Percentiles rank a stretch among this genome's conserved stretches.
These are phyloP conservation scores for Pocota personata DNA, from an alignment of 2,888 invertebrate species.

Conservation along the genomic window DNA sequence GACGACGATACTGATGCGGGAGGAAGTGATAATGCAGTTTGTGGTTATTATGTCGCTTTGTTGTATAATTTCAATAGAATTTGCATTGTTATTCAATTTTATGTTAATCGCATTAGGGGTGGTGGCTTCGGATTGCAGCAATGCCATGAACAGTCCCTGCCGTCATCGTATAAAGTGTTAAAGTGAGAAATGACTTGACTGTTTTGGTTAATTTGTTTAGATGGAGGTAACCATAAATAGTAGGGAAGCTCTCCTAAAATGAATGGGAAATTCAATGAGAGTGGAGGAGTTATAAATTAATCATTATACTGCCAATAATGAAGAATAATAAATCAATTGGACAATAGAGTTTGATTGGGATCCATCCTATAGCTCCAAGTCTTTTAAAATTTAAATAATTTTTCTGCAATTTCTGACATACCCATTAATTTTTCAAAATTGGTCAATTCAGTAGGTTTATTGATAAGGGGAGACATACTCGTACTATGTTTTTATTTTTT, in stretches of 20 bases:
- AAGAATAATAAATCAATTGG: background rate
- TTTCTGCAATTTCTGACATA: no score
- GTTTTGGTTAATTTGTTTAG: conserved; percentile 3
- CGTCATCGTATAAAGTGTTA: conserved; percentile 8
- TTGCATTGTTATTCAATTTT: conserved; percentile 66
- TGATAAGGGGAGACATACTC: no score
- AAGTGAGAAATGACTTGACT: conserved; percentile 31
- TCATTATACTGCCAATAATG: background rate
- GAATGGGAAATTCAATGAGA: background rate
- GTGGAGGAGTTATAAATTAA: background rate
- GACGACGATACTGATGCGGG: conserved; percentile 43
- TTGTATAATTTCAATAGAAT: conserved; percentile 58
- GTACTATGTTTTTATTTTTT: no score
- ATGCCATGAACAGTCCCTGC: background rate
- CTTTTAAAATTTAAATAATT: background rate
- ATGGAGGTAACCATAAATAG: background rate
- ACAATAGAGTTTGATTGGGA: background rate
- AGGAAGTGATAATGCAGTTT: conserved; percentile 60
- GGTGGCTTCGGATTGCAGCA: background rate
- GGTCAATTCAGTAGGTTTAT: no score
- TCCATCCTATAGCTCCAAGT: background rate
- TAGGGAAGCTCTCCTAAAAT: background rate
- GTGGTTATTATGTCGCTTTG: conserved; percentile 41
- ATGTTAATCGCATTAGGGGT: conserved; percentile 51
- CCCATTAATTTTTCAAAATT: no score